Evolutionary conservation across 2,888 invertebrate genomes (phyloP).

Genomic region (Stenichneumon culpator): DNA sequence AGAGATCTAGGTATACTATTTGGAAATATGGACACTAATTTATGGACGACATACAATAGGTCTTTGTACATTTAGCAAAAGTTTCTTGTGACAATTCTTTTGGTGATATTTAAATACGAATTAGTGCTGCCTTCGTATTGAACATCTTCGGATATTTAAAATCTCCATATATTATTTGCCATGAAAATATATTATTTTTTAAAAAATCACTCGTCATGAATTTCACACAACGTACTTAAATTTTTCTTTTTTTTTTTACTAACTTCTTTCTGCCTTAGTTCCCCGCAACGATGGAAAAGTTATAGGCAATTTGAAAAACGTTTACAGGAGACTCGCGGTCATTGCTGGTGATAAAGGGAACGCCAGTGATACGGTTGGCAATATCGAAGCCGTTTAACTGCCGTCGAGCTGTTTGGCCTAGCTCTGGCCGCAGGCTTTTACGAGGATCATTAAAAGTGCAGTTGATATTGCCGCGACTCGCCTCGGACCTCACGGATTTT

Average conservation of each 20-base stretch:
- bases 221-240: neutral
- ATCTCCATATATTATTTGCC: too few relatives aligned
- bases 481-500: constrained; percentile 26
- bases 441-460: constrained; percentile 77
- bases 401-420: constrained; percentile 46
- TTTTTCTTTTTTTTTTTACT: constrained; percentile 17
- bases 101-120: too few relatives aligned
- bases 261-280: constrained; percentile 21
- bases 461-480: constrained; percentile 72
- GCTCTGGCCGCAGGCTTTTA: constrained; percentile 72
- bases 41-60: too few relatives aligned
- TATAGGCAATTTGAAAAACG: constrained; percentile 60
- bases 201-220: neutral
- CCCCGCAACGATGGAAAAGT: constrained; percentile 43
- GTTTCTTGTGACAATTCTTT: too few relatives aligned
- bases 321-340: constrained; percentile 49
- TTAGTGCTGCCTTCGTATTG: too few relatives aligned
- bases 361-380: constrained; percentile 72
- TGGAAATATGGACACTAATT: too few relatives aligned
- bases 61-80: too few relatives aligned
- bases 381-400: constrained; percentile 74
- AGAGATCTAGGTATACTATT: too few relatives aligned
- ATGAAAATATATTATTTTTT: neutral
- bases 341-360: constrained; percentile 41
- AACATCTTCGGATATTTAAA: too few relatives aligned